These are phyloP conservation scores for Myrmophylax atrothorax DNA, from an alignment of 2,113 vertebrate genomes.

Conservation along the genomic window DNA sequence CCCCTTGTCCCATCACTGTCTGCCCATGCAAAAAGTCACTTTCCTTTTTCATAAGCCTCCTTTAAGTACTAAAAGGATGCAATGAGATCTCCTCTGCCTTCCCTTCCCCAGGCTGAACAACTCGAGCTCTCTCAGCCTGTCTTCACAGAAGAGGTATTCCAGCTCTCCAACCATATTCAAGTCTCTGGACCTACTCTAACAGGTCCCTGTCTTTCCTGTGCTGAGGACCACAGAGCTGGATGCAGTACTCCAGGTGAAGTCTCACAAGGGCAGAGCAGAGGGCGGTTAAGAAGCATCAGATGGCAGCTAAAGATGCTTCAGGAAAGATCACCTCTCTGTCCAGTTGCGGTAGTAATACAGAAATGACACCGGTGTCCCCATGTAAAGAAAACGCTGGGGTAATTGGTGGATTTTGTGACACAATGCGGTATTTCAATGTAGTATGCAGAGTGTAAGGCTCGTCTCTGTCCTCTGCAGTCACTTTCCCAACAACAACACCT, in stretches of 20 bases:
- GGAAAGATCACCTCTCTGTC: constrained; percentile 86
- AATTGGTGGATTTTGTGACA: constrained; percentile 55
- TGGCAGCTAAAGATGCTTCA: neutral
- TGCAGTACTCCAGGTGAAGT: neutral
- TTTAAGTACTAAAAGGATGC: neutral
- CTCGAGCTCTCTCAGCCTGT: neutral
- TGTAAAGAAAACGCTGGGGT: constrained; percentile 75
- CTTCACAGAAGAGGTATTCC: neutral
- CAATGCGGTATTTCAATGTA: constrained; percentile 77
- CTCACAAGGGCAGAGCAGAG: neutral
- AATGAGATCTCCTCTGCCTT: neutral
- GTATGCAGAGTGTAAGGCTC: constrained; percentile 71
- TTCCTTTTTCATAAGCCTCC: neutral
- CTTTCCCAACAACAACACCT: constrained; percentile 80
- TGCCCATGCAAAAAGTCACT: neutral
- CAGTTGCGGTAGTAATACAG: constrained; percentile 62
- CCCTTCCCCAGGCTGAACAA: neutral
- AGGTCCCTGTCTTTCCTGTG: neutral
- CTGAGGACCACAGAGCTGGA: neutral
- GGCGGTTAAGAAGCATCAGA: neutral
- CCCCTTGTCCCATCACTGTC: neutral
- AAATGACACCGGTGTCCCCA: constrained; percentile 75
- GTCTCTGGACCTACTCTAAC: neutral
- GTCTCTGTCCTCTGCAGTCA: constrained; percentile 84
- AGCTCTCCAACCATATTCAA: neutral